A percentile compares a stretch with the other conserved stretches of the same genome.
Evolutionary conservation across 2,113 vertebrate genomes (phyloP).

Genomic region (Pomatorhinus ruficollis): DNA sequence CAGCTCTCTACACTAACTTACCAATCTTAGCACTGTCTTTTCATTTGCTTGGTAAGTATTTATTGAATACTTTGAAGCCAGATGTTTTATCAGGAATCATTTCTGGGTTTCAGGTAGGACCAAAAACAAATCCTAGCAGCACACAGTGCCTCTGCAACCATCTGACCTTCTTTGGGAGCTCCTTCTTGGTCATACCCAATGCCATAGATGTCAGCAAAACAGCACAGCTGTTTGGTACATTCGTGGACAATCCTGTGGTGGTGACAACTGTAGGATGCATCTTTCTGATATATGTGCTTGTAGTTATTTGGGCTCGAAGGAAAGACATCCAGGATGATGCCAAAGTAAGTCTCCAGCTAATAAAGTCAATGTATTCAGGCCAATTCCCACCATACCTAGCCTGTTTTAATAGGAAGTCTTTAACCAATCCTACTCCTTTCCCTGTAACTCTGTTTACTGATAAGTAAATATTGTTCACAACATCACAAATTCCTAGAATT

Average conservation of each 20-base stretch:
- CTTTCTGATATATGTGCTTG: constrained; percentile 82
- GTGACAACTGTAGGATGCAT: constrained; percentile 89
- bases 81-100: background rate
- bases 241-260: constrained; percentile 88
- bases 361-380: background rate
- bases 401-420: background rate
- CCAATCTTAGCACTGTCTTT: background rate
- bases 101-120: constrained; percentile 83
- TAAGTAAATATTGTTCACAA: background rate
- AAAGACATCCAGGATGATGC: constrained; percentile 89
- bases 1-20: background rate
- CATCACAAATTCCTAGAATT: background rate
- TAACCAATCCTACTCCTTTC: background rate
- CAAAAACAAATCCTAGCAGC: constrained; percentile 75
- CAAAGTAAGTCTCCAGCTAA: constrained; percentile 78
- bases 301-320: constrained; percentile 87
- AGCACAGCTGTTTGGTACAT: constrained; percentile 87
- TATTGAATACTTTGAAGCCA: background rate
- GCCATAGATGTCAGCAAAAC: constrained; percentile 83
- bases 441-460: background rate
- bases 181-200: constrained; percentile 91
- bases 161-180: constrained; percentile 92
- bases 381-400: background rate
- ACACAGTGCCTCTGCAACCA: constrained; percentile 93
- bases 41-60: background rate